Evolutionary conservation across 2,888 invertebrate genomes (phyloP), one percentile per base, ranked within the genome.

Genomic region (Xylophagus ater): DNA sequence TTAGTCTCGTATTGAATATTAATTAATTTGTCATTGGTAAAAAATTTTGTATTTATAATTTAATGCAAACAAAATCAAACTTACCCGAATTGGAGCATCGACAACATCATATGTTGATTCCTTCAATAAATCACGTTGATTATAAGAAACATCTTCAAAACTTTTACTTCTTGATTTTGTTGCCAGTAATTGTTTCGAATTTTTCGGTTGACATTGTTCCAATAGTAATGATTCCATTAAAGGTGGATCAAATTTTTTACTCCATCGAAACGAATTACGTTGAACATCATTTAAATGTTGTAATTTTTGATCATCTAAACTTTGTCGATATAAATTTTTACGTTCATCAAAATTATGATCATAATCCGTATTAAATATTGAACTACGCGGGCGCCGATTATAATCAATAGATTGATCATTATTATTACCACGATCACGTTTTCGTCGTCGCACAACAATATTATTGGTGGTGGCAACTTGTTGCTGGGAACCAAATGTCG

Each of bases 251-350:
- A 9, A 23, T 14, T 34, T 32, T 14, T 40, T 34, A 40, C 43
- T 44, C 41, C 39, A 34, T 8, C 34, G 20, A n/a, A 55, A 59
- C 9, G 65, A 62, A 40, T 59, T 58, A 6, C 62, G 54, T 24
- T 59, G 57, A 12, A 58, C 49, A 15, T 60, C 55, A 47, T 62
- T 64, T 15, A 65, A 42, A 17, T 57, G 47, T 25, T 59, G 56
- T 18, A 65, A 48, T 24, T 58, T 65, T 15, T 58, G 54, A 34
- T 58, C 60, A 35, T 63, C 63, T 37, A 65, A 54, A 45, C 65
- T 65, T 42, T 62, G 60, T 8, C 65, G 57, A 43, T 61, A 65
- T 4, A 65, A 53, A 48, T 65, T 65, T 37, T 62, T 61, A 8
- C 51, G 53, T 35, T 53, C 53, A 37, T 65, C 64, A 29, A 63